Conservation (phyloP, 2,113 vertebrate species). For the Cyphomyrus discorhynchus region DNA sequence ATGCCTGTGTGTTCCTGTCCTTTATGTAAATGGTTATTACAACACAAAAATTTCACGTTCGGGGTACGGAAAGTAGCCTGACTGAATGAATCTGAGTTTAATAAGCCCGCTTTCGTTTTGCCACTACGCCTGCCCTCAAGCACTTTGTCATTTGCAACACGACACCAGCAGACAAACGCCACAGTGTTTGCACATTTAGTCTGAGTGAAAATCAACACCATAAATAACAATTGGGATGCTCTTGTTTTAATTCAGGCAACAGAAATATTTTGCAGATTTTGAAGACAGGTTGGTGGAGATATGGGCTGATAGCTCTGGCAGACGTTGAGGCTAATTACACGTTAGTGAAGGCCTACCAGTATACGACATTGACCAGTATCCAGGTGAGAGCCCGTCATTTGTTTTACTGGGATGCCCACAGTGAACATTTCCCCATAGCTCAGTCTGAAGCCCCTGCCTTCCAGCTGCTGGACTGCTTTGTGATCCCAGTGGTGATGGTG, state of each 20-base stretch:
- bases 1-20: background rate
- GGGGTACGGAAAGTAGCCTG: no score
- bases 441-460: slow-evolving; percentile 13
- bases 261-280: slow-evolving; percentile 71
- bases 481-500: slow-evolving; percentile 89
- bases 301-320: slow-evolving; percentile 74
- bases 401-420: background rate
- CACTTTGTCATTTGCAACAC: background rate
- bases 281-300: slow-evolving; percentile 88
- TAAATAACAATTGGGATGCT: background rate
- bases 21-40: background rate
- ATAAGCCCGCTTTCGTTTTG: background rate
- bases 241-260: slow-evolving; percentile 50
- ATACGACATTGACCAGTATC: slow-evolving; percentile 86
- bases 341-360: slow-evolving; percentile 90
- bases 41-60: no score
- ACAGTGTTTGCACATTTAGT: background rate
- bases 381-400: slow-evolving; percentile 65
- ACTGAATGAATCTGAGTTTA: background rate
- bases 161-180: background rate
- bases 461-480: slow-evolving; percentile 92
- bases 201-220: background rate
- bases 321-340: slow-evolving; percentile 92
- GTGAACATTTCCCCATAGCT: background rate
- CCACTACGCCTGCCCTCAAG: background rate